Base-by-base conservation (phyloP, 2,113 vertebrate species). In the Sula dactylatra region DNA sequence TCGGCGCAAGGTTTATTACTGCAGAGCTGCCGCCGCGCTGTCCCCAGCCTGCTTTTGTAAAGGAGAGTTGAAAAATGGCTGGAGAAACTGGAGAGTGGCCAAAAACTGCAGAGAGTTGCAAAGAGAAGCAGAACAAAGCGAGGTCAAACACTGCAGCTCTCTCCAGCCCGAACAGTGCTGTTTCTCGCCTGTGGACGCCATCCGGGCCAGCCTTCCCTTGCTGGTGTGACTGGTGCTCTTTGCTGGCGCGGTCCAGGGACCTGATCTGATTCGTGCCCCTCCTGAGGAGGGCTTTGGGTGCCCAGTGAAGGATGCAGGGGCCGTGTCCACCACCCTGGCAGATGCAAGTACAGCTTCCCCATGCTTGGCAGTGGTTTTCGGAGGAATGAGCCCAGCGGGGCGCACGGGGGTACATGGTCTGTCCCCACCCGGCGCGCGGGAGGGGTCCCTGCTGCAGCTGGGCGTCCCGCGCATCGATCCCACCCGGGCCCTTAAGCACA, bases 321-420 rank as follows among this genome's bases (percentile, higher is more conserved):
- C 40, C 24, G 38, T 11, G 24, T n/a, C 62, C 10, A 3, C 38
- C 26, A 18, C 25, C 71, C 45, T 11, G 27, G 3, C 21, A 26
- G 21, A 7, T 2, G 22, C 5, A 2, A 36, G 31, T 7, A 10
- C 72, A 40, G 34, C 56, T 49, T 42, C 45, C 50, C 36, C 1
- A 1, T 7, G 38, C 45, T 17, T 5, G 38, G 26, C 3, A 4
- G 42, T 4, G 62, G 6, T 11, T 56, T 56, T 21, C 4, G 7
- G 56, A 52, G 67, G 3, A 12, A 18, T 65, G n/a, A 26, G 4
- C 54, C 1, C 13, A 4, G 29, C 4, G 1, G 22, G 31, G n/a
- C 4, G 12, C 38, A 1, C 4, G 0, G 4, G 70, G 55, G 31
- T 7, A 0, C 11, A 0, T 2, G 1, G 2, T 4, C 13, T 36